Evolutionary conservation across 2,113 vertebrate species (phyloP).

Genomic region (Catagonus wagneri): DNA sequence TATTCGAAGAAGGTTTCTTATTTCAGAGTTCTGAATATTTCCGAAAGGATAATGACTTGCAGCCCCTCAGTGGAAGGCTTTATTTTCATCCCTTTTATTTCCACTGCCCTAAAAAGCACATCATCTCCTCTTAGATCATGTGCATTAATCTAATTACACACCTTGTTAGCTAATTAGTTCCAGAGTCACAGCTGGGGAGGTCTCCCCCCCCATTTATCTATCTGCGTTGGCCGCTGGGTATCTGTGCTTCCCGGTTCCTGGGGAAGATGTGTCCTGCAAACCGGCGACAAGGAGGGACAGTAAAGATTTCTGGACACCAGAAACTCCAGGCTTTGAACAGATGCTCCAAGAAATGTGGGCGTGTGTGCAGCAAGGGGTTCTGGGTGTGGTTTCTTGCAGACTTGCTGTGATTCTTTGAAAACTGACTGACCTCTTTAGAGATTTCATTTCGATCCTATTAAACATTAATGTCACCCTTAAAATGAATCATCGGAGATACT

Average conservation of each 20-base stretch:
- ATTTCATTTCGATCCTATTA: conserved; percentile 46
- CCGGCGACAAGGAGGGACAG: neutral
- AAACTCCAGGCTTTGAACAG: neutral
- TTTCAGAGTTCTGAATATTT: conserved; percentile 64
- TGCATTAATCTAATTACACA: conserved; percentile 87
- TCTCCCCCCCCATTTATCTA: conserved; percentile 74
- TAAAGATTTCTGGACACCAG: neutral
- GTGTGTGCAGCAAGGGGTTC: neutral
- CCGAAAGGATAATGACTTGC: conserved; percentile 39
- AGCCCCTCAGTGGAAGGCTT: conserved; percentile 70
- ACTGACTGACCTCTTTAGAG: conserved; percentile 17
- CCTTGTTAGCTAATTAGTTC: conserved; percentile 86
- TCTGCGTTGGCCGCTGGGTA: conserved; percentile 59
- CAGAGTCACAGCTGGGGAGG: conserved; percentile 76
- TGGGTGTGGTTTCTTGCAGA: neutral
- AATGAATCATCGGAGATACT: conserved; percentile 51
- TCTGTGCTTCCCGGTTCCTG: neutral
- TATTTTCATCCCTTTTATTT: conserved; percentile 36
- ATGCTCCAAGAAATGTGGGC: neutral
- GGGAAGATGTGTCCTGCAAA: conserved; percentile 32
- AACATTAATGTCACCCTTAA: conserved; percentile 62
- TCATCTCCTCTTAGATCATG: conserved; percentile 83
- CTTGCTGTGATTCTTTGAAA: neutral
- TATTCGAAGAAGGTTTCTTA: neutral
- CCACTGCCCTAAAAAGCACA: conserved; percentile 76